Conservation (phyloP, 1,140 invertebrate species). For the Hylyphantes graminicola region DNA sequence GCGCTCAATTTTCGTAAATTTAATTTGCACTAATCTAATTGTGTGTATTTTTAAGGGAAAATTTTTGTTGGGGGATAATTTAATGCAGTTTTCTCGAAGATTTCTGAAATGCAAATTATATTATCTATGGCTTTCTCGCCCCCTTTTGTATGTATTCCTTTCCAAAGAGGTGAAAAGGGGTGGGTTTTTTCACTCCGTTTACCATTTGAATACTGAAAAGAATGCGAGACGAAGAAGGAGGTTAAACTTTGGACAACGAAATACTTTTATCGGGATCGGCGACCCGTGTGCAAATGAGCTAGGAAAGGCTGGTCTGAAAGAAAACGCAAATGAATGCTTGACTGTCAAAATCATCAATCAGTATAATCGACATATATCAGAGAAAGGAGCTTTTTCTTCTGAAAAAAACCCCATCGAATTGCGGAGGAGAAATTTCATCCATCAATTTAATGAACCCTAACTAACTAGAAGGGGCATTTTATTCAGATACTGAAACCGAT, state of each 20-base stretch:
- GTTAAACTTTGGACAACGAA: slow-evolving; percentile 56
- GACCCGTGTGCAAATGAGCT: slow-evolving; percentile 53
- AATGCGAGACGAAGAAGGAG: slow-evolving; percentile 8
- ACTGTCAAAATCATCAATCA: slow-evolving; percentile 56
- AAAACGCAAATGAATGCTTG: slow-evolving; percentile 53
- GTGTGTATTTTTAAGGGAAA: neutral
- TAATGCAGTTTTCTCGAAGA: too few relatives aligned
- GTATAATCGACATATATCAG: slow-evolving; percentile 53
- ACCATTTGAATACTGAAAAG: slow-evolving; percentile 58
- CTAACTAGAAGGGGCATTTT: slow-evolving; percentile 31
- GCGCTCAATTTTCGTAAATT: too few relatives aligned
- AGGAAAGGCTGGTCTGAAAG: slow-evolving; percentile 2
- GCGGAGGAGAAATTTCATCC: slow-evolving; percentile 34
- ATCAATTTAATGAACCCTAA: slow-evolving; percentile 47
- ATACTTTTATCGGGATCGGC: slow-evolving; percentile 53
- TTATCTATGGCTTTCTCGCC: neutral
- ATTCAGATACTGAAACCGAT: slow-evolving; percentile 9
- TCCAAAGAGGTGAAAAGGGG: slow-evolving; percentile 2
- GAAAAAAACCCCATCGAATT: slow-evolving; percentile 44
- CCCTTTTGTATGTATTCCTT: slow-evolving; percentile 2
- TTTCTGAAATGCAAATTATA: neutral
- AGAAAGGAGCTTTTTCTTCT: slow-evolving; percentile 26
- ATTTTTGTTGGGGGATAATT: too few relatives aligned
- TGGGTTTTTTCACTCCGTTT: slow-evolving; percentile 50
- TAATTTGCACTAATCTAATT: too few relatives aligned